phyloP scores from a whole-genome alignment of 2,888 invertebrate genomes.

The Aleiodes testaceus region DNA sequence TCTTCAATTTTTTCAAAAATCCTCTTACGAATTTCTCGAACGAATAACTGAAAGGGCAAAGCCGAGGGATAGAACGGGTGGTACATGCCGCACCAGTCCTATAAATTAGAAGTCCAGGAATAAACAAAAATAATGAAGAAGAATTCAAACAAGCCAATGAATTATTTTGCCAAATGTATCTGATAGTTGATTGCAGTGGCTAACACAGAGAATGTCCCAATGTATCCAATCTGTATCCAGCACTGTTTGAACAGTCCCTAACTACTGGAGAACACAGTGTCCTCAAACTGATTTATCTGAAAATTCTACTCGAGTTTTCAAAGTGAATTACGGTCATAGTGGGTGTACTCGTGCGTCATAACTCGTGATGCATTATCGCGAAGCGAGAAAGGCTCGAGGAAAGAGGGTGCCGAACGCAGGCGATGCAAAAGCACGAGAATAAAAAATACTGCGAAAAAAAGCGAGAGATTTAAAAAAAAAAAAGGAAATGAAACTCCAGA shows the following conservation, averaged over 20 bases:
- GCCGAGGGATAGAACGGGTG: too few relatives aligned
- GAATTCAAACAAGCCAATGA: too few relatives aligned
- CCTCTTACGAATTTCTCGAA: too few relatives aligned
- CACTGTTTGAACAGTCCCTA: too few relatives aligned
- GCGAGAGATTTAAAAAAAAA: slow-evolving; percentile 24
- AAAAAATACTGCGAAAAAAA: slow-evolving; percentile 7
- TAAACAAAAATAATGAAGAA: too few relatives aligned
- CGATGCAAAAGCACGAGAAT: neutral
- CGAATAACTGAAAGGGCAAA: too few relatives aligned
- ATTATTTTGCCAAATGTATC: slow-evolving; percentile 6
- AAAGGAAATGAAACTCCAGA: slow-evolving; percentile 46
- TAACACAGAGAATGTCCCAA: slow-evolving; percentile 4
- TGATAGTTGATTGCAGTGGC: slow-evolving; percentile 4
- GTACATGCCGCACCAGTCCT: too few relatives aligned
- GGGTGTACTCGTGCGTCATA: slow-evolving; percentile 42
- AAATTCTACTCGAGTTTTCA: slow-evolving; percentile 55
- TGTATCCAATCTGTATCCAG: neutral
- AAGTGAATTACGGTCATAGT: slow-evolving; percentile 54
- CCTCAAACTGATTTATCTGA: slow-evolving; percentile 55
- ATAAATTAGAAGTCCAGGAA: too few relatives aligned
- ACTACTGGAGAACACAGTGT: slow-evolving; percentile 17
- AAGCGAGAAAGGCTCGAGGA: slow-evolving; percentile 11
- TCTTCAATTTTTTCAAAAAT: too few relatives aligned
- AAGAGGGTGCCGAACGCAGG: slow-evolving; percentile 8
- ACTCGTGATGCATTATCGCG: slow-evolving; percentile 48